A percentile compares a stretch with the other conserved stretches of the same genome.
Conservation (phyloP, 2,888 invertebrate genomes). For the Endotricha flammealis region DNA sequence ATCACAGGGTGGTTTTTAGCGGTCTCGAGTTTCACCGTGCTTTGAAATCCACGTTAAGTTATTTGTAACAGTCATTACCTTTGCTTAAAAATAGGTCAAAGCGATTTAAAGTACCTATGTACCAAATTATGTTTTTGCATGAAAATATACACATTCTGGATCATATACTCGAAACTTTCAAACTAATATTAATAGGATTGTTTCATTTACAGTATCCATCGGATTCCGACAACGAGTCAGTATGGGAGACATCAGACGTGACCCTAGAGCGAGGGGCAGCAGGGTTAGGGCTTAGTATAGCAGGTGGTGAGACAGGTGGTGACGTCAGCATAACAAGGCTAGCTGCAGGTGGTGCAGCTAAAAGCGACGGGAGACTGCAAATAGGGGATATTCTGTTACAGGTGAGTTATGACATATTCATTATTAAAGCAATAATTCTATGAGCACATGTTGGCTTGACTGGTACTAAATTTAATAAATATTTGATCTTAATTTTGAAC, state of each 20-base stretch:
- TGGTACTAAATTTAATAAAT: too few relatives aligned
- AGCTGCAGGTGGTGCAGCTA: slow-evolving; percentile 95
- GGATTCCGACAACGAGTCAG: slow-evolving; percentile 80
- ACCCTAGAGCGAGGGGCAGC: slow-evolving; percentile 90
- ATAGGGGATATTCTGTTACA: slow-evolving; percentile 96
- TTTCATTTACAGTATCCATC: slow-evolving; percentile 42
- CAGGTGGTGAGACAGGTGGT: slow-evolving; percentile 97
- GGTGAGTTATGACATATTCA: slow-evolving; percentile 38
- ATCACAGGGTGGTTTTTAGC: too few relatives aligned
- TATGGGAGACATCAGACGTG: slow-evolving; percentile 96
- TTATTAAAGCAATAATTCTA: too few relatives aligned
- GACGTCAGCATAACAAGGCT: slow-evolving; percentile 98
- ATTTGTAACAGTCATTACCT: too few relatives aligned
- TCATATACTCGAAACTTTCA: neutral
- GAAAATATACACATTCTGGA: too few relatives aligned
- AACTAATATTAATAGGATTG: neutral
- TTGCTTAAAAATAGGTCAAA: too few relatives aligned
- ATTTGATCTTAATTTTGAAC: too few relatives aligned
- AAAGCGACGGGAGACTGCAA: slow-evolving; percentile 88
- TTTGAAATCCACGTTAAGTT: too few relatives aligned
- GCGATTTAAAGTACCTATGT: too few relatives aligned
- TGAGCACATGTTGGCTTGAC: too few relatives aligned
- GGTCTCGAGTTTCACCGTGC: too few relatives aligned
- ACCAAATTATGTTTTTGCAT: too few relatives aligned
- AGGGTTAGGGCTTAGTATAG: slow-evolving; percentile 98